Evolutionary conservation across 2,797 vertebrate genomes (phyloP).

Genomic region (Lindbergichthys nudifrons): DNA sequence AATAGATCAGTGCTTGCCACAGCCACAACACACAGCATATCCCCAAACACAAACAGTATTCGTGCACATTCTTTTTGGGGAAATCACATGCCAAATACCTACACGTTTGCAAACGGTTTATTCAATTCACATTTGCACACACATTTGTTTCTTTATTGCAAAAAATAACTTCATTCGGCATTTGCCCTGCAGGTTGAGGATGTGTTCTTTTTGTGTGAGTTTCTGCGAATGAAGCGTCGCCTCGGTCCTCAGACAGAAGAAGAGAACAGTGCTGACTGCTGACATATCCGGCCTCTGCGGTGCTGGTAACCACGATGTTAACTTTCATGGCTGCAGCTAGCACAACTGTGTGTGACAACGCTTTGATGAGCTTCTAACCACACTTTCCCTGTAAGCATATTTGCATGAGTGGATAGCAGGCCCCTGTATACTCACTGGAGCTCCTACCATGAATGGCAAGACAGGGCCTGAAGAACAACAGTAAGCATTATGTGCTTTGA

Average conservation of each 20-base stretch:
- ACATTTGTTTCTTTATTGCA: neutral
- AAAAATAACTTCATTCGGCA: slow-evolving; percentile 18
- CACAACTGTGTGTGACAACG: slow-evolving; percentile 52
- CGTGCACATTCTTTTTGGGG: slow-evolving; percentile 26
- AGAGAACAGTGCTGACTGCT: slow-evolving; percentile 17
- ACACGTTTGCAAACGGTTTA: slow-evolving; percentile 14
- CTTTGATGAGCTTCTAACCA: slow-evolving; percentile 59
- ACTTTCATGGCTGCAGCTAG: slow-evolving; percentile 36
- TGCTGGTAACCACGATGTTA: slow-evolving; percentile 38
- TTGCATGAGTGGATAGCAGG: slow-evolving; percentile 52
- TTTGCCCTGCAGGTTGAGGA: slow-evolving; percentile 26
- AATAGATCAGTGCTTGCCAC: slow-evolving; percentile 85
- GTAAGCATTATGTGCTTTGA: slow-evolving; percentile 63
- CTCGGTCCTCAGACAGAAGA: slow-evolving; percentile 16
- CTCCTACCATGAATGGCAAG: slow-evolving; percentile 40
- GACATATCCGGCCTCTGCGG: slow-evolving; percentile 14
- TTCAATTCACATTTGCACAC: slow-evolving; percentile 4
- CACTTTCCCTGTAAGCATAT: slow-evolving; percentile 52
- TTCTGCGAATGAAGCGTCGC: slow-evolving; percentile 15
- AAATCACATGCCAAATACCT: slow-evolving; percentile 47
- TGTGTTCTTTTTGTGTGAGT: neutral
- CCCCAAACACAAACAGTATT: slow-evolving; percentile 54
- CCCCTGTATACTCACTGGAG: slow-evolving; percentile 31
- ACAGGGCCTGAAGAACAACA: slow-evolving; percentile 64
- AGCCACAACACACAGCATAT: slow-evolving; percentile 68